Base-by-base conservation (phyloP, 2,113 vertebrate genomes). In the Alethe diademata region DNA sequence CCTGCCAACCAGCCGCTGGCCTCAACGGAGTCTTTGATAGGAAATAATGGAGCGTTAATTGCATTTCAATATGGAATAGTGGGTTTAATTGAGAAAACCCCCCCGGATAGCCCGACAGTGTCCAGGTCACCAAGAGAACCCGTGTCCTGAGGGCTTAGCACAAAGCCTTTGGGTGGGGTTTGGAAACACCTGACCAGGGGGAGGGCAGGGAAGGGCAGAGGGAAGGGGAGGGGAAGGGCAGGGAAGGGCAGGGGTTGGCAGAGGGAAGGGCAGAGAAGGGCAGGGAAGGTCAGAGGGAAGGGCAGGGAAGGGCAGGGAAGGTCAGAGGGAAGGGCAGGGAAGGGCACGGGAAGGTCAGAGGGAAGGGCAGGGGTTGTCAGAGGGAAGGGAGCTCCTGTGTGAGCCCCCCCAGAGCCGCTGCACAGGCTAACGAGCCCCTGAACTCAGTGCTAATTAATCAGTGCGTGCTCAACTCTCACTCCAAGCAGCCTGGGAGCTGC, bases 401-500 rank as follows among this genome's bases (percentile, higher is more conserved):
- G 50, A 51, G 48, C 26, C 16, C 65, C 61, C 23, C 0, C 22
- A 3, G 28, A 5, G 33, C 9, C 56, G 65, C 80, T 48, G 73
- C 1, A 1, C 1, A 5, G 11, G 42, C 9, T 33, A 54, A 38
- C 2, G 29, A 83, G 61, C 42, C 12, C 3, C 70, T 11, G 14
- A 47, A 8, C 62, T 4, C n/a, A 9, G 8, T 8, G 6, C 38
- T 29, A 86, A 67, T 45, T 35, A 70, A 62, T 29, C 3, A 1
- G 7, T 0, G 9, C 3, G 16, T 22, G 25, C 56, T 24, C 56
- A 35, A 3, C 36, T 13, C 8, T 22, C 47, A 4, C 47, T 4
- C 2, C 58, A 14, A 16, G 47, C 0, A 0, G 25, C n/a, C 38
- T 33, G 7, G 45, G 35, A 57, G 51, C 29, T 8, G 1, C 22